Percentiles rank a stretch among this genome's conserved stretches.
Evolutionary conservation across 2,797 vertebrate species (phyloP).

Genomic region (Lepus townsendii): DNA sequence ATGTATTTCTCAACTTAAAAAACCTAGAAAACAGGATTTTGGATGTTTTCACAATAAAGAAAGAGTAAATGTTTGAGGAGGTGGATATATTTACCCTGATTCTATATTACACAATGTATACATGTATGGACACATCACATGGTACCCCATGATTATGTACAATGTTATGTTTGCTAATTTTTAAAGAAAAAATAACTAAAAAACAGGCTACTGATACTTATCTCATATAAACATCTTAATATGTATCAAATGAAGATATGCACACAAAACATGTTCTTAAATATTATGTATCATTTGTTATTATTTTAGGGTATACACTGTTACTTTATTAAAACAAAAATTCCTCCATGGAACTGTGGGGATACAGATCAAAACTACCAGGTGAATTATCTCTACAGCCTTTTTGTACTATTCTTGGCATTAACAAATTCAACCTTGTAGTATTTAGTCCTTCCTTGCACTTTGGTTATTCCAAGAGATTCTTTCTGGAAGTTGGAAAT

Average conservation of each 20-base stretch:
- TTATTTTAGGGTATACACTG: conserved; percentile 48
- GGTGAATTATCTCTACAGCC: not conserved
- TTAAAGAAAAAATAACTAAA: not conserved
- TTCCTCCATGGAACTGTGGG: not conserved
- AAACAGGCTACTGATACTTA: conserved; percentile 29
- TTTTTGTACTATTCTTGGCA: conserved; percentile 43
- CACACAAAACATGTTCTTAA: conserved; percentile 7
- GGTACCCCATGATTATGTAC: too few relatives aligned
- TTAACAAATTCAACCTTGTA: conserved; percentile 26
- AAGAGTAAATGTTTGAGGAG: too few relatives aligned
- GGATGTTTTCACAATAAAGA: too few relatives aligned
- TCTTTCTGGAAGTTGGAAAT: not conserved
- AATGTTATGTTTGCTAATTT: too few relatives aligned
- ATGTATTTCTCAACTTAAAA: too few relatives aligned
- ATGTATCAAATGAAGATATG: conserved; percentile 34
- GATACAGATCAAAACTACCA: conserved; percentile 44
- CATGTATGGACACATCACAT: too few relatives aligned
- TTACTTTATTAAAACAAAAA: conserved; percentile 61
- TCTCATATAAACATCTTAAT: conserved; percentile 44
- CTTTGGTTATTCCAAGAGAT: not conserved
- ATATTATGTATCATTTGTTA: conserved; percentile 5
- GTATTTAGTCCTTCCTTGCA: conserved; percentile 28
- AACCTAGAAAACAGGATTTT: too few relatives aligned
- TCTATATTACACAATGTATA: too few relatives aligned
- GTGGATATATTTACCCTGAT: too few relatives aligned